Evolutionary conservation across 2,113 vertebrate species (phyloP), one percentile per base, ranked within the genome.

Genomic region (Gymnarchus niloticus): DNA sequence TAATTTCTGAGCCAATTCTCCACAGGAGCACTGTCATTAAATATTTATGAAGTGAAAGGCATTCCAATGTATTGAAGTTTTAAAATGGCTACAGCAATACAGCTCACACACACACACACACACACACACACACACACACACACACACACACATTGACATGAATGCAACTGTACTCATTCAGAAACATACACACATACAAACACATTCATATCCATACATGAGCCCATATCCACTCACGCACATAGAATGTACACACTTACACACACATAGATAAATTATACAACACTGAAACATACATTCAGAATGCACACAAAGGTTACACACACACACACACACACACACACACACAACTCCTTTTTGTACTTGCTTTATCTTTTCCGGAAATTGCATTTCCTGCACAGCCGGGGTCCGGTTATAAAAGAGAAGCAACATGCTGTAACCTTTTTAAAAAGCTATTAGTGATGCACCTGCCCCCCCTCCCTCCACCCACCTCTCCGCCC

Each of bases 391-490:
- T 92, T 93, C 90, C 91, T 92, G 91, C 92, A 90, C 93, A 93
- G 92, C 91, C 91, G 89, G 93, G 92, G 92, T 91, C 91, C 92
- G 92, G 93, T 94, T 93, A 93, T 92, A 92, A 93, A 94, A 92
- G 90, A 93, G 90, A 89, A 92, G 91, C 91, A 90, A 91, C 90
- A 90, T 86, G 90, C 92, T 92, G 92, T 94, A 94, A 94, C 93
- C 92, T 94, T 94, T 94, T 94, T 93, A 94, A 94, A 94, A 94
- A 93, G 92, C 92, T 92, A 94, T 94, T 94, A 94, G 91, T 90
- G 91, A 92, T 92, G 91, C 92, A 93, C 91, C 92, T 92, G 91
- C 91, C 91, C 89, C 88, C 85, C 88, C 48, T 8, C 81, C 8
- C 52, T 28, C 46, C 12, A 25, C 9, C n/a, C 51, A n/a, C 21